Conservation (phyloP, 2,888 invertebrate species). For the Pterobdella sp. region DNA sequence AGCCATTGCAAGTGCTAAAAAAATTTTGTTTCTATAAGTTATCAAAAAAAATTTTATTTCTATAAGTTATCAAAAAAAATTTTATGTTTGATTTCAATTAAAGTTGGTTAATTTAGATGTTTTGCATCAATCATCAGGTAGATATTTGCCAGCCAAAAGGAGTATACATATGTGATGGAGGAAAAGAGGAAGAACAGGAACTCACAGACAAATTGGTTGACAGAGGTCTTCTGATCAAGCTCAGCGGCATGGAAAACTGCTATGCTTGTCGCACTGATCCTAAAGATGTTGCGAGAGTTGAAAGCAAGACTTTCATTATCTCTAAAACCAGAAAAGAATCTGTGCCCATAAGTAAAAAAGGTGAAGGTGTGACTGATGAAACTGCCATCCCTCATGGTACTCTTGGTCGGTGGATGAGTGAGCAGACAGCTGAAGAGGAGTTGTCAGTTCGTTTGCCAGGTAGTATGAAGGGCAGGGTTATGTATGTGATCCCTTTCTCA, state of each 20-base stretch:
- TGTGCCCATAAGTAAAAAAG: constrained; percentile 36
- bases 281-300: constrained; percentile 42
- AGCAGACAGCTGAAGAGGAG: constrained; percentile 35
- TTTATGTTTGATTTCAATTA: no score
- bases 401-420: constrained; percentile 41
- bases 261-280: constrained; percentile 41
- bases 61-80: no score
- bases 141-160: constrained; percentile 41
- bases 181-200: constrained; percentile 49
- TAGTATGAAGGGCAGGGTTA: constrained; percentile 42
- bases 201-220: constrained; percentile 55
- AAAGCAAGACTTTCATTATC: constrained; percentile 41
- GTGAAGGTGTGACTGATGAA: constrained; percentile 36
- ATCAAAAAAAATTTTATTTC: no score
- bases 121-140: constrained; percentile 28
- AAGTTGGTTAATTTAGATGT: no score
- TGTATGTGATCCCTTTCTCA: constrained; percentile 43
- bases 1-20: no score
- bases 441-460: constrained; percentile 39
- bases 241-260: constrained; percentile 81
- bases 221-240: constrained; percentile 66
- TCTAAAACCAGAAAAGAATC: constrained; percentile 38
- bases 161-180: constrained; percentile 44
- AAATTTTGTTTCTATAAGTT: no score
- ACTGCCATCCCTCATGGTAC: constrained; percentile 32